Percentiles rank a stretch among this genome's conserved stretches.
Conservation (phyloP, 2,888 invertebrate species). For the Taphrorychus bicolor region DNA sequence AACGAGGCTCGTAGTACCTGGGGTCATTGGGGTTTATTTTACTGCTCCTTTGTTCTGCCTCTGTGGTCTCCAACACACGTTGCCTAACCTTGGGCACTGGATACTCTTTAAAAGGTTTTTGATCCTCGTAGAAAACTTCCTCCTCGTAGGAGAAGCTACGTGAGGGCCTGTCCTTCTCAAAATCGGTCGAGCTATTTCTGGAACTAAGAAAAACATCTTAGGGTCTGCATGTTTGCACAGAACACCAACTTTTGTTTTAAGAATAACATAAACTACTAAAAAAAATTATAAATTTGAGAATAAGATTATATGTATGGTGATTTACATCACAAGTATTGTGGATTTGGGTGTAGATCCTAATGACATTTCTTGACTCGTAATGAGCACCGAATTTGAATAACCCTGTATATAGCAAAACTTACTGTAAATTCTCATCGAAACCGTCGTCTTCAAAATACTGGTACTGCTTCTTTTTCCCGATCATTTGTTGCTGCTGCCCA, state of each 20-base stretch:
- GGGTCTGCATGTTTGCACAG: not conserved
- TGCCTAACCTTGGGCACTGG: slow-evolving; percentile 53
- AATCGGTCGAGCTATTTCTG: slow-evolving; percentile 44
- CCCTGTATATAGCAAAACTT: no score
- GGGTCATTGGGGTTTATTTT: slow-evolving; percentile 42
- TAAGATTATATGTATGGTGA: no score
- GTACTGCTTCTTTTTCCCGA: slow-evolving; percentile 42
- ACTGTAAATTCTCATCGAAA: slow-evolving; percentile 53
- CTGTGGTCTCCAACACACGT: not conserved
- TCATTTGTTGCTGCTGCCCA: slow-evolving; percentile 37
- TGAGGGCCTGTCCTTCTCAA: slow-evolving; percentile 42
- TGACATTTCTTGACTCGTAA: no score
- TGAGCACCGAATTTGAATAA: no score
- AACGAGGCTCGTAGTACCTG: slow-evolving; percentile 47
- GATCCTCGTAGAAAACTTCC: slow-evolving; percentile 48
- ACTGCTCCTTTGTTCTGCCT: not conserved
- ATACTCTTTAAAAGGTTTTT: slow-evolving; percentile 44
- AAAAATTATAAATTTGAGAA: no score
- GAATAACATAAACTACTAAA: no score
- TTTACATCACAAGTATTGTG: no score
- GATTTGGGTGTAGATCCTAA: no score
- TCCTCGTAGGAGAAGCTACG: slow-evolving; percentile 45
- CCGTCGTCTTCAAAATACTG: slow-evolving; percentile 54
- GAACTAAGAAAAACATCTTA: slow-evolving; percentile 31
- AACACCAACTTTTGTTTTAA: no score